Evolutionary conservation across 2,888 invertebrate genomes (phyloP), one percentile per base, ranked within the genome.

Genomic region (Plagodis dolabraria): DNA sequence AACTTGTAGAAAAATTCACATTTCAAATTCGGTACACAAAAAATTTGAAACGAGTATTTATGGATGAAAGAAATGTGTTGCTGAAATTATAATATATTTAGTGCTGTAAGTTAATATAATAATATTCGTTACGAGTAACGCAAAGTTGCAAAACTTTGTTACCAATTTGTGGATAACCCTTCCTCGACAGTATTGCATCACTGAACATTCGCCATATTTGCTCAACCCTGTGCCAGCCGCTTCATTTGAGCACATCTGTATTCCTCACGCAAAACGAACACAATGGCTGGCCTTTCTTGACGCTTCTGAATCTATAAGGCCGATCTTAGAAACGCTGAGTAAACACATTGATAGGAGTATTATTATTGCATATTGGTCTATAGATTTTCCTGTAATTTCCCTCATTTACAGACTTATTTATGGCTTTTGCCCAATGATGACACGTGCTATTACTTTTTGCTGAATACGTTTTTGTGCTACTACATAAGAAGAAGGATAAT

Each of bases 181-280:
- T 33, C 38, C 38, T 45, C 22, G 11, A 35, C 35, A 36, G 8
- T 36, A 7, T 36, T 6, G 42, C 10, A 42, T 6, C 7, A 7
- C 36, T 35, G 7, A 34, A 47, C 33, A 40, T 40, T 46, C 35
- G n/a, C 12, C 49, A 38, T 57, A 51, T 47, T 57, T 36, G 33
- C 34, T 22, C 42, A 35, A 52, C 8, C 12, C 44, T 44, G 5
- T 38, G 33, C 42, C 36, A 51, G 22, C 22, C 36, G 54, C 35
- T 51, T 60, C 47, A 55, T 60, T 60, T 43, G 33, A 9, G 34
- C 35, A 47, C 54, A 60, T 60, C 54, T 54, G 54, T 60, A 60
- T 60, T 60, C 60, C 34, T 55, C 47, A 33, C 34, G 51, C 49
- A 33, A 54, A 51, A 46, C 33, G 60, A 36, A 10, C 10, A 38